phyloP scores from a whole-genome alignment of 2,113 vertebrate species.

The Cinclus cinclus region DNA sequence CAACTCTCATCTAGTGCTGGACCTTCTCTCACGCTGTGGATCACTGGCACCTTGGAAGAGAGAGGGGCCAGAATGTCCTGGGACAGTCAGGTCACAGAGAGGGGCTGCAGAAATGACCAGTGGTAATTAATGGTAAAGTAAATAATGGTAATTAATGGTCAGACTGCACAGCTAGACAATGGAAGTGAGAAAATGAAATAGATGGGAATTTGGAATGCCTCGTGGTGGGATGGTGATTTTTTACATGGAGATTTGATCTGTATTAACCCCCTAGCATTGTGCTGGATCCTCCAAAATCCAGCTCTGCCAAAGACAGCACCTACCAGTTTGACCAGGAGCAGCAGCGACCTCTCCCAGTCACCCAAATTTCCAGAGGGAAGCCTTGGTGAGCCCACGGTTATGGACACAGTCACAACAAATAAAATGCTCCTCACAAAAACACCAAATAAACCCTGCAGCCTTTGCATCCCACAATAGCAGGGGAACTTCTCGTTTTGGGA shows the following conservation, averaged over 20 bases:
- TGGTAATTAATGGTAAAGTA: fast-evolving
- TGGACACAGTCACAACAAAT: not conserved
- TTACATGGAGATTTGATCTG: not conserved
- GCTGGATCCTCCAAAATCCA: not conserved
- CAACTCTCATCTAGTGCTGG: not conserved
- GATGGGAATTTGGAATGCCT: not conserved
- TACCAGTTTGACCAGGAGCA: not conserved
- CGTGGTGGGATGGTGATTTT: fast-evolving
- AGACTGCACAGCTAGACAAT: not conserved
- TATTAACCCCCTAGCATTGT: not conserved
- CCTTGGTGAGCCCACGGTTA: not conserved
- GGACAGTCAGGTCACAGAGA: not conserved
- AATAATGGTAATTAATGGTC: fast-evolving
- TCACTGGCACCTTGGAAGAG: no score
- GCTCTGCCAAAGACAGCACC: not conserved
- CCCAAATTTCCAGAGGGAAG: not conserved
- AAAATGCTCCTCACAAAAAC: not conserved
- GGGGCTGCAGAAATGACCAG: not conserved
- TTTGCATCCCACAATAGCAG: not conserved
- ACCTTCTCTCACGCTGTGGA: not conserved
- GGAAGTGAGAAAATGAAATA: not conserved
- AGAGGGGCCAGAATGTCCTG: not conserved
- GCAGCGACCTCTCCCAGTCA: not conserved
- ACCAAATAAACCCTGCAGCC: not conserved
- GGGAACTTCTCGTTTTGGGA: not conserved